Base-by-base conservation (phyloP, 2,888 invertebrate species). In the Drosophila histrio region DNA sequence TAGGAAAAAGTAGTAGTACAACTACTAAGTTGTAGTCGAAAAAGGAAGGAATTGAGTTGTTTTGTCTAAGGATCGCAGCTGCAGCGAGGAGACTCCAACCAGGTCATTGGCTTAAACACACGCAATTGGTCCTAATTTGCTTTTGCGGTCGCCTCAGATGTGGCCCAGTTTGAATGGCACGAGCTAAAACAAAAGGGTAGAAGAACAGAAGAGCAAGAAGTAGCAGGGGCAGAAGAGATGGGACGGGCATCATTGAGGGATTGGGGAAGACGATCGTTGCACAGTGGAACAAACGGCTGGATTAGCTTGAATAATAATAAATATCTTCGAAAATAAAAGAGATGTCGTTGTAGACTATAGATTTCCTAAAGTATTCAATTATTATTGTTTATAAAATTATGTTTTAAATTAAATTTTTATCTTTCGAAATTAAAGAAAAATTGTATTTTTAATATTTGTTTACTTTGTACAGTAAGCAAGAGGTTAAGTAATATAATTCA, bases 91-190 rank as follows among this genome's bases (percentile, higher is more conserved):
- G 43, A 15, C 44, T 26, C 7, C 44, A 44, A 44, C 17, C 62
- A 57, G 86, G 81, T 87, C 86, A 83, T 61, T 83, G 81, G 74
- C 85, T 78, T 74, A 76, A 44, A 54, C 64, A 39, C 21, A 36
- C 53, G 59, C 67, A 81, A 75, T 70, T 54, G 78, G 72, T 78
- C 63, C 56, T 66, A 72, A 72, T 74, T 74, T 72, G 74, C 62
- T 74, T 64, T 66, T 82, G 80, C 68, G 80, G 80, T 82, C 61
- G 24, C 28, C 34, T 54, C 21, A 58, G 50, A 52, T 19, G 41
- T 73, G 73, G 53, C 57, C 77, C 73, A 73, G 50, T 77, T 73
- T 41, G n/a, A 15, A 49, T 13, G 58, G 77, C 73, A 77, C 73
- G 77, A 77, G 77, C 72, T 38, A 73, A 52, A 39, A 32, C n/a